Percentiles rank a stretch among this genome's conserved stretches.
Evolutionary conservation across 2,113 vertebrate species (phyloP).

Genomic region (Chloropsis hardwickii): DNA sequence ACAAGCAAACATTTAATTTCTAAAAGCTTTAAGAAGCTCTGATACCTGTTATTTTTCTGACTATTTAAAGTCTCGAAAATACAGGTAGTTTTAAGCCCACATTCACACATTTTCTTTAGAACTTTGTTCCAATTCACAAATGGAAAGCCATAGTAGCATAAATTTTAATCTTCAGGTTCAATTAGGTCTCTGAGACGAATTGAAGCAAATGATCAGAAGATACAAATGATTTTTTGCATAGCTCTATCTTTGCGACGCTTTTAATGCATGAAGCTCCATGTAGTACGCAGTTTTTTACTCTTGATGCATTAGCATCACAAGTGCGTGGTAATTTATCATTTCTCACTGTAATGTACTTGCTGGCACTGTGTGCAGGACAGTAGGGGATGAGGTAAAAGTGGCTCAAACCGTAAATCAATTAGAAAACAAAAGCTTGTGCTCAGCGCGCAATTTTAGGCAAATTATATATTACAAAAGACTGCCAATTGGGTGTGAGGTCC

Average conservation of each 20-base stretch:
- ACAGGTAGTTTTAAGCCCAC: background rate
- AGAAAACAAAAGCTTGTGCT: constrained; percentile 86
- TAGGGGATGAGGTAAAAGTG: constrained; percentile 76
- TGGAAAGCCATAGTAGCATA: constrained; percentile 28
- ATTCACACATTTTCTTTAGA: background rate
- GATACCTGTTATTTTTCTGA: background rate
- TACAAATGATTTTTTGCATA: background rate
- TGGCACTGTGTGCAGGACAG: constrained; percentile 76
- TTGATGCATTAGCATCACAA: constrained; percentile 79
- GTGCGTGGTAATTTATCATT: constrained; percentile 81
- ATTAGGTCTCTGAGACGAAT: constrained; percentile 47
- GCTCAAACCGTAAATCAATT: constrained; percentile 86
- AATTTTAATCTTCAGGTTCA: constrained; percentile 60
- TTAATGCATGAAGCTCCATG: constrained; percentile 47
- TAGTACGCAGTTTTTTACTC: constrained; percentile 58
- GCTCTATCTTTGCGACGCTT: background rate
- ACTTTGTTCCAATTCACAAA: constrained; percentile 45
- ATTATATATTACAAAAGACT: constrained; percentile 78
- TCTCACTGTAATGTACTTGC: constrained; percentile 77
- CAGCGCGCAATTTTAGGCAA: constrained; percentile 78
- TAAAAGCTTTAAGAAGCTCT: background rate
- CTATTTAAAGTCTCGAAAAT: background rate
- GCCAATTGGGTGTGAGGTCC: constrained; percentile 77
- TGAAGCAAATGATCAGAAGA: constrained; percentile 54
- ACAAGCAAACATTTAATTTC: background rate